Conservation (phyloP, 2,797 vertebrate genomes). For the Periophthalmus magnuspinnatus region DNA sequence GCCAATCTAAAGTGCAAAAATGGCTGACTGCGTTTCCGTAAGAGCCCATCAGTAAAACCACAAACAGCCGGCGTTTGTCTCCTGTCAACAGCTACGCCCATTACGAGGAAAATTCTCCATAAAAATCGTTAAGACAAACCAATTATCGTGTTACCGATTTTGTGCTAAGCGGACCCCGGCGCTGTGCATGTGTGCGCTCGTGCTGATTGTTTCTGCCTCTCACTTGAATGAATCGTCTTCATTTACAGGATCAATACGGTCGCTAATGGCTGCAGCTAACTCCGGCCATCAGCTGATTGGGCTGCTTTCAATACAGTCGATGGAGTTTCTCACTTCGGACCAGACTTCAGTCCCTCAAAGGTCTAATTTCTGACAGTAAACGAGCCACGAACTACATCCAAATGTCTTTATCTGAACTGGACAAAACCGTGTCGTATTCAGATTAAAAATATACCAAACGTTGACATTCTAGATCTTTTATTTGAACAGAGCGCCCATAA, state of each 20-base stretch:
- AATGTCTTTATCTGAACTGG: background rate
- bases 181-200: background rate
- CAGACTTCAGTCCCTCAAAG: background rate
- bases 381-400: background rate
- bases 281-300: slow-evolving; percentile 31
- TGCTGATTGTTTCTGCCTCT: background rate
- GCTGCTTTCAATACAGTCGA: slow-evolving; percentile 20
- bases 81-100: slow-evolving; percentile 22
- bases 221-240: slow-evolving; percentile 13
- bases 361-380: slow-evolving; percentile 13
- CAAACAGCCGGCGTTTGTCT: slow-evolving; percentile 1
- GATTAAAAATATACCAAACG: background rate
- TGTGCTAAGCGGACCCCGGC: slow-evolving; percentile 11
- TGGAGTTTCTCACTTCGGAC: slow-evolving; percentile 9
- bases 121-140: slow-evolving; percentile 23
- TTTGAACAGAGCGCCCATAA: no score
- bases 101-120: slow-evolving; percentile 18
- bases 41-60: background rate
- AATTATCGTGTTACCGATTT: slow-evolving; percentile 21
- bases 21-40: background rate
- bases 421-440: background rate
- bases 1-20: background rate
- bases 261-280: slow-evolving; percentile 15
- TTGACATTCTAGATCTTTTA: no score
- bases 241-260: slow-evolving; percentile 23